Base-by-base conservation (phyloP, 1,140 invertebrate genomes). In the Trichoplusia ni region DNA sequence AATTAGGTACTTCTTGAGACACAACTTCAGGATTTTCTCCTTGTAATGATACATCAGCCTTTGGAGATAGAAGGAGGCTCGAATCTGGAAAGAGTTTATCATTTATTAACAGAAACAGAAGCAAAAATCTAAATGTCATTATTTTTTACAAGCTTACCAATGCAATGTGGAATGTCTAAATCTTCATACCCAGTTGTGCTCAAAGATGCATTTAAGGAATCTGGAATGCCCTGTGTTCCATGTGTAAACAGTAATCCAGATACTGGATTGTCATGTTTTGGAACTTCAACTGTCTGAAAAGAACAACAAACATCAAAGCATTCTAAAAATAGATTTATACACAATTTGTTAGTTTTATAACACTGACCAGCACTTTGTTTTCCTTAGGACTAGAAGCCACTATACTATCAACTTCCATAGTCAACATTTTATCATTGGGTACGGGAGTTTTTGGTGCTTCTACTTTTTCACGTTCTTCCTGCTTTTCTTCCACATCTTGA, bases 61-160 rank as follows among this genome's bases (percentile, higher is more conserved):
- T 88, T 8, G 87, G 85, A 42, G 87, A 88, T 13, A 88, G 56
- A 21, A 89, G 71, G 14, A 89, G 58, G 49, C 75, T 88, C 25
- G 85, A 77, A 79, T 89, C 86, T 89, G 54, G 65, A 77, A 72
- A 33, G 4, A n/a, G n/a, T 49, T 35, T 1, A 13, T n/a, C 58
- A 16, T 13, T 42, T 19, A 27, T 38, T 29, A 42, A 35, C 19
- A 4, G 6, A 14, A 16, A 31, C 16, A 18, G n/a, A 31, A 11
- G 9, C n/a, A 11, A 44, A 44, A 21, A 35, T 11, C 4, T 27
- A 46, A 13, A 23, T 25, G 7, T 7, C 5, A 11, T 42, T 21
- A 42, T 19, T 47, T 25, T 14, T 47, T 9, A 46, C 37, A 13
- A 29, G 4, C 9, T 21, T 79, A 85, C 82, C 84, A 60, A 85